Conservation (phyloP, 64 coral and sea anemone genomes). For the Porites australiensis region DNA sequence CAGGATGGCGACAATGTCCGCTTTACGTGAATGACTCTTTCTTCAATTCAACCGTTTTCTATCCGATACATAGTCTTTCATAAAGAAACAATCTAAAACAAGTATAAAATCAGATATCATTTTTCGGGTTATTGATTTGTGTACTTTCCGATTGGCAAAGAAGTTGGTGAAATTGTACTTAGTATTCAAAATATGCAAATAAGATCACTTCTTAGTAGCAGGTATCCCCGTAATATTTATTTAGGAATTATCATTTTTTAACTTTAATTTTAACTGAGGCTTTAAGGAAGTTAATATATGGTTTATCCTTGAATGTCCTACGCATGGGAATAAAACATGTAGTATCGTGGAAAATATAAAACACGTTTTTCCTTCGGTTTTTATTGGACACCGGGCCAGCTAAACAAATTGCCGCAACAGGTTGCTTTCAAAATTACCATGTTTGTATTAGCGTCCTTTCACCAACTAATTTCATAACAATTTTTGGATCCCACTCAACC, state of each 20-base stretch:
- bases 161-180: no score
- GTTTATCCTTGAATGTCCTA: not conserved
- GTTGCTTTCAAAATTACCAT: not conserved
- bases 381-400: not conserved
- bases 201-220: not conserved
- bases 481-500: not conserved
- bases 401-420: constrained; percentile 16
- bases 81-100: no score
- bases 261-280: not conserved
- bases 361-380: no score
- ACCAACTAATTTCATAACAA: not conserved
- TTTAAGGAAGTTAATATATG: not conserved
- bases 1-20: no score
- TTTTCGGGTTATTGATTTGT: no score
- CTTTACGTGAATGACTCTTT: no score
- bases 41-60: no score
- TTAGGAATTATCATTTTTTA: not conserved
- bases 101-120: no score
- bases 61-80: no score
- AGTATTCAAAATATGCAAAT: not conserved
- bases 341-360: no score
- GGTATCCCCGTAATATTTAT: not conserved
- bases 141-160: no score
- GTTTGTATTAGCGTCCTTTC: not conserved
- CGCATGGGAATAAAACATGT: no score